Evolutionary conservation across 1,140 invertebrate species (phyloP), one percentile per base, ranked within the genome.

Genomic region (Eriosoma lanigerum): DNA sequence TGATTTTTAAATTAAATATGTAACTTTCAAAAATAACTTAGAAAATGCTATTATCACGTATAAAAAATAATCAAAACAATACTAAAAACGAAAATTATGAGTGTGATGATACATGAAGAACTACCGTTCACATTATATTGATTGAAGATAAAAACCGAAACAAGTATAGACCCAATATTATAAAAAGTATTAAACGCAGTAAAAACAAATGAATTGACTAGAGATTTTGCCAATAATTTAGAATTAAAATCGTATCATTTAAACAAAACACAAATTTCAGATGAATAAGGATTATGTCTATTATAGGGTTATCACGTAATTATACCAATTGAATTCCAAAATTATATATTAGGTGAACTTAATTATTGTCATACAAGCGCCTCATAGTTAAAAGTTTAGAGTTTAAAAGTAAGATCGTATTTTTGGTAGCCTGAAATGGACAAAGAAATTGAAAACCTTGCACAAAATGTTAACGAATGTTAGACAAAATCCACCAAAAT

Each of bases 361-460:
- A 81, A 81, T 73, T 32, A 29, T 60, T 72, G 80, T 29, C 82
- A 83, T 56, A 38, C 81, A 24, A 73, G 76, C 17, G 82, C 82
- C 1, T 60, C 32, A 4, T 82, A 82, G 62, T 81, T 83, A 81
- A 83, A 82, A 48, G 58, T 70, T 1, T 24, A 82, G 15, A n/a
- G n/a, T n/a, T n/a, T n/a, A n/a, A n/a, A n/a, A n/a, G 81, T 81
- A 3, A 17, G 82, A 12, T 56, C 26, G 15, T 75, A 70, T 62
- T 50, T 80, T 5, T 89, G 85, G 84, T 89, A 87, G 87, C 85
- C 85, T 24, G 82, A 83, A 15, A 84, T 89, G 1, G 86, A 87
- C 82, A 81, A 76, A 2, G 85, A 87, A 12, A 85, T 88, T 56
- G 85, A 87, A 82, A 24, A 56, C 0, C n/a, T n/a, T n/a, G n/a